Conservation (phyloP, 2,888 invertebrate species). For the Metellina segmentata region DNA sequence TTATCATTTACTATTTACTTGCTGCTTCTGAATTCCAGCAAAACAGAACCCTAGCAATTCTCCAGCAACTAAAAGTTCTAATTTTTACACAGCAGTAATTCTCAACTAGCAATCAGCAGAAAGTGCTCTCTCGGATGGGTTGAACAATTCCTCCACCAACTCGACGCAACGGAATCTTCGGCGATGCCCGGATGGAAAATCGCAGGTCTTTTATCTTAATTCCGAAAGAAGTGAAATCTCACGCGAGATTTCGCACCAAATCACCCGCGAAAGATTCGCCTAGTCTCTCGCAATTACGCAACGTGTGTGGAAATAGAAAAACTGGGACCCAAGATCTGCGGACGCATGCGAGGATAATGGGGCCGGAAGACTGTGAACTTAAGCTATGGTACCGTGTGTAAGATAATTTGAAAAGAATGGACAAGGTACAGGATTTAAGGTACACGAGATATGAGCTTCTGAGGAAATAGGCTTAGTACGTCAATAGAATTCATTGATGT, state of each 20-base stretch:
- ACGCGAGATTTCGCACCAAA: conserved; percentile 53
- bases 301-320: conserved; percentile 5
- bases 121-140: conserved; percentile 6
- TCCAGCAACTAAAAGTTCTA: too few relatives aligned
- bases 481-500: too few relatives aligned
- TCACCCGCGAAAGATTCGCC: conserved; percentile 27
- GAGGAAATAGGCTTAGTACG: too few relatives aligned
- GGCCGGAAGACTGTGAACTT: too few relatives aligned
- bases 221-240: conserved; percentile 37
- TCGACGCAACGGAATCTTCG: background rate
- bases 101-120: background rate
- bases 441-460: too few relatives aligned
- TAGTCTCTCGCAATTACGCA: conserved; percentile 49
- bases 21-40: too few relatives aligned
- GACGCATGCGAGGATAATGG: too few relatives aligned
- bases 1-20: too few relatives aligned
- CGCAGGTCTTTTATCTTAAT: conserved; percentile 50
- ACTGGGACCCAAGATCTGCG: background rate
- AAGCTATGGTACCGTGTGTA: too few relatives aligned
- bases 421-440: too few relatives aligned
- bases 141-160: background rate
- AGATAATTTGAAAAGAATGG: too few relatives aligned
- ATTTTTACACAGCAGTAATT: background rate
- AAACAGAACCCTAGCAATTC: too few relatives aligned
- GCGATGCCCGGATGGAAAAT: conserved; percentile 26